Conservation (phyloP, 92 coral and sea anemone species). For the Bergia puertoricense region DNA sequence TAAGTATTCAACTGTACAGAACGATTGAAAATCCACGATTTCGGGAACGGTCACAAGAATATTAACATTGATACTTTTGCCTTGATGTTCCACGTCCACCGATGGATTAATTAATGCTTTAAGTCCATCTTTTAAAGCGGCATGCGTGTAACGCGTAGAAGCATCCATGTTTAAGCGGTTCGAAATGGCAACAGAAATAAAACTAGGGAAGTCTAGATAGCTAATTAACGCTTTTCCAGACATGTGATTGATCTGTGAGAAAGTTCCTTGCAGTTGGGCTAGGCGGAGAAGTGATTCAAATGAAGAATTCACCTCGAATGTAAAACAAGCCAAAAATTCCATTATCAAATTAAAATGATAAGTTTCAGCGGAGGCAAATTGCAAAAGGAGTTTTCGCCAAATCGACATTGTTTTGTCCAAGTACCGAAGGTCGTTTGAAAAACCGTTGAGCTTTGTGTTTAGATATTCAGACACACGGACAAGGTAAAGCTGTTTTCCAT, state of each 20-base stretch:
- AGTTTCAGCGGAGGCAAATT: not conserved
- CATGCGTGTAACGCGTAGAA: not conserved
- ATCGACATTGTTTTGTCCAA: constrained; percentile 34
- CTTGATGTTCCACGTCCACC: constrained; percentile 25
- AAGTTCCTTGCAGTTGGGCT: constrained; percentile 30
- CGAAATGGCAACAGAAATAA: constrained; percentile 24
- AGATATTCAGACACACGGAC: constrained; percentile 26
- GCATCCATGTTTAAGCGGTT: not conserved
- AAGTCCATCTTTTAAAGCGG: constrained; percentile 30
- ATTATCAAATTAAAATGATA: constrained; percentile 22
- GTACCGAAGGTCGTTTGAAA: not conserved
- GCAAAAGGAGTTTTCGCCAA: constrained; percentile 32
- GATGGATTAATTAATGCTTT: constrained; percentile 26
- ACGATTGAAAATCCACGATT: constrained; percentile 7
- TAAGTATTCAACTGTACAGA: constrained; percentile 42
- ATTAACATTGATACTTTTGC: constrained; percentile 9
- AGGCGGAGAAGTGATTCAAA: constrained; percentile 31
- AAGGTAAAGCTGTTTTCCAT: constrained; percentile 31
- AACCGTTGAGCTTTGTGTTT: constrained; percentile 37
- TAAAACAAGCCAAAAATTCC: constrained; percentile 41
- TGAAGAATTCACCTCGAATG: constrained; percentile 39
- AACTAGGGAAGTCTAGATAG: constrained; percentile 2
- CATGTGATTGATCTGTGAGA: constrained; percentile 26
- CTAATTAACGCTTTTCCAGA: constrained; percentile 17
- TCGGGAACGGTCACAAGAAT: constrained; percentile 39